A percentile compares a stretch with the other conserved stretches of the same genome.
Conservation (phyloP, 2,113 vertebrate genomes). For the Mobula birostris region DNA sequence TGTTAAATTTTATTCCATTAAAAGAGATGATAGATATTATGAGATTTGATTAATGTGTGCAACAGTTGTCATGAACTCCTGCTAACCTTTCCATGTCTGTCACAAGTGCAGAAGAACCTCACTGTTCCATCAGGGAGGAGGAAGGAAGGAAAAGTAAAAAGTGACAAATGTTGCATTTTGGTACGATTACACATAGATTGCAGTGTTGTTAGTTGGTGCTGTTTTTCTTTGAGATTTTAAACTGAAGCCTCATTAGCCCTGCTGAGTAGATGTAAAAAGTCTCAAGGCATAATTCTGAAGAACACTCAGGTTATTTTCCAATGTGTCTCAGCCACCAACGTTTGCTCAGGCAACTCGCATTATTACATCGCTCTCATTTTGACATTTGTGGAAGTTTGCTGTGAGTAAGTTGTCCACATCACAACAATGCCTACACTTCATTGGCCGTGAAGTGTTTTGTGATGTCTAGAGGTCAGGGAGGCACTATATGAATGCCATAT, state of each 20-base stretch:
- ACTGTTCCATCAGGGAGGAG: too few relatives aligned
- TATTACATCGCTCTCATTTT: too few relatives aligned
- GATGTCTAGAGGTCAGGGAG: background rate
- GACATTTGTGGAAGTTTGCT: background rate
- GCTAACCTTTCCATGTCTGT: too few relatives aligned
- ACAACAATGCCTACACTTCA: background rate
- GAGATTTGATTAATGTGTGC: background rate
- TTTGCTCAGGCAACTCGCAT: background rate
- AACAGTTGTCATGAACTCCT: background rate
- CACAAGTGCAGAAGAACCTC: too few relatives aligned
- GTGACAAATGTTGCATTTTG: background rate
- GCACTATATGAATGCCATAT: background rate
- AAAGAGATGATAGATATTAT: background rate
- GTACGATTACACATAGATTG: background rate
- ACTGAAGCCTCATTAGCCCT: background rate
- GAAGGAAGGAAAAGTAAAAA: background rate
- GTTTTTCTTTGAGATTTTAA: background rate
- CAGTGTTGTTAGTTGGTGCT: background rate
- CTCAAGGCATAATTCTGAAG: background rate
- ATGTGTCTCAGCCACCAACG: background rate
- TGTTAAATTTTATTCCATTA: background rate
- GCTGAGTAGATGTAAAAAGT: background rate
- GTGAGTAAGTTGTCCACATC: background rate
- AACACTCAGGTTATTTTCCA: background rate
- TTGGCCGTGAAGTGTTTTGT: background rate